Percentiles rank a stretch among this genome's conserved stretches.
phyloP scores from a whole-genome alignment of 2,888 invertebrate species.

The Apeira syringaria region DNA sequence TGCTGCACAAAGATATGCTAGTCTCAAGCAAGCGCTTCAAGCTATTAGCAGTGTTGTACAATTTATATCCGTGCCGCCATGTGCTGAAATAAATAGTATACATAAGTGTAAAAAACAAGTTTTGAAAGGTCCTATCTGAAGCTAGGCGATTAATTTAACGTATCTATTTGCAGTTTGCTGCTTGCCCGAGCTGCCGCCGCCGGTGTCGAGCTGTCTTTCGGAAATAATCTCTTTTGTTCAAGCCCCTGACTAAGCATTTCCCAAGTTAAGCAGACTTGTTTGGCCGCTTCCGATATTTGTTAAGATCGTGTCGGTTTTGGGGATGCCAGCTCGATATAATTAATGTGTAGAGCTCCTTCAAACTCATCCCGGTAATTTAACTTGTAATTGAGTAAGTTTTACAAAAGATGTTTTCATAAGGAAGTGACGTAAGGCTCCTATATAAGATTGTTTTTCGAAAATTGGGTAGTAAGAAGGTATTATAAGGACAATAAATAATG shows the following conservation, averaged over 20 bases:
- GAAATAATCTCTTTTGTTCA: conserved; percentile 66
- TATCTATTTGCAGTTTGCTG: conserved; percentile 37
- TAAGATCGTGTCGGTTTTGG: conserved; percentile 67
- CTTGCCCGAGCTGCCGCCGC: conserved; percentile 29
- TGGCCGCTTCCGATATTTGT: conserved; percentile 71
- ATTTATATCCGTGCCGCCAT: no score
- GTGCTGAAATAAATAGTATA: no score
- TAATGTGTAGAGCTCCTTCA: conserved; percentile 63
- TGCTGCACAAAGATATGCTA: no score
- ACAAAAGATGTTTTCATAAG: conserved; percentile 23
- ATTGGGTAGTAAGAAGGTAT: not conserved
- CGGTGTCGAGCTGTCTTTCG: conserved; percentile 46
- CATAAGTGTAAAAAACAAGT: conserved; percentile 21
- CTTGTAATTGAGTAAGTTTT: conserved; percentile 47
- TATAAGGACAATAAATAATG: no score
- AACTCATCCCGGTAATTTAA: conserved; percentile 56
- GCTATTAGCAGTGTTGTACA: no score
- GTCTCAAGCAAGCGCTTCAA: no score
- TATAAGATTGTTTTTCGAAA: not conserved
- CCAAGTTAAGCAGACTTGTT: conserved; percentile 70
- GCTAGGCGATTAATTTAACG: conserved; percentile 31
- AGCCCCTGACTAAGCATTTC: conserved; percentile 64
- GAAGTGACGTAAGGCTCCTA: conserved; percentile 1
- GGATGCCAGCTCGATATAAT: conserved; percentile 71
- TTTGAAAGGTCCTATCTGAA: conserved; percentile 11